phyloP scores from a whole-genome alignment of 2,113 vertebrate species.

The Lagopus muta region DNA sequence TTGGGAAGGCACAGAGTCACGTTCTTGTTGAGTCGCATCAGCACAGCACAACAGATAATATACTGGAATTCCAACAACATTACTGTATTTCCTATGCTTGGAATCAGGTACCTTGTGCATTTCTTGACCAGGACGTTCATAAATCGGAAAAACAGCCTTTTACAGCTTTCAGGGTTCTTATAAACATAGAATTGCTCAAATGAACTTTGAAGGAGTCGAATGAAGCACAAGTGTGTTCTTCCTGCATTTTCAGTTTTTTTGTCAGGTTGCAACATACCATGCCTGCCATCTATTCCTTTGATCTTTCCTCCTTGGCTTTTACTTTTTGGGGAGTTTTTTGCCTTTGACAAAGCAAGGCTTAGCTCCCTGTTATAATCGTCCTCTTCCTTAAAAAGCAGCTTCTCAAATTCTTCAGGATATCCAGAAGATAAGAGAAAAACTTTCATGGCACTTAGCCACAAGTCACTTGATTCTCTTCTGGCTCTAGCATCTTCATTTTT shows the following conservation, averaged over 20 bases:
- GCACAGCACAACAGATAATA: constrained; percentile 74
- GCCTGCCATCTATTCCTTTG: constrained; percentile 73
- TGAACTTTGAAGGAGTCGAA: constrained; percentile 79
- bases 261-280: constrained; percentile 80
- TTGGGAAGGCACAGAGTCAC: constrained; percentile 77
- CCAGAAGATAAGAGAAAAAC: constrained; percentile 72
- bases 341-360: constrained; percentile 20
- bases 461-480: constrained; percentile 81
- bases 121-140: constrained; percentile 81
- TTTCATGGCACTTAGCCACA: constrained; percentile 80
- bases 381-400: constrained; percentile 76
- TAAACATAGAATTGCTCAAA: constrained; percentile 76
- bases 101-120: constrained; percentile 70
- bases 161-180: constrained; percentile 75
- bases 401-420: constrained; percentile 79
- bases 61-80: constrained; percentile 83
- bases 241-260: constrained; percentile 36
- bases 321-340: neutral
- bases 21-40: constrained; percentile 73
- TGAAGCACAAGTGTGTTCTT: constrained; percentile 77
- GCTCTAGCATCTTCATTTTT: constrained; percentile 15
- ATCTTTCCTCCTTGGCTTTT: constrained; percentile 28
- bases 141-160: constrained; percentile 81
- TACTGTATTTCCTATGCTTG: constrained; percentile 78
- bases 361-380: constrained; percentile 73